These are phyloP conservation scores for Xiphorhynchus erythropygius DNA, from an alignment of 2,797 vertebrate species.

Conservation along the genomic window DNA sequence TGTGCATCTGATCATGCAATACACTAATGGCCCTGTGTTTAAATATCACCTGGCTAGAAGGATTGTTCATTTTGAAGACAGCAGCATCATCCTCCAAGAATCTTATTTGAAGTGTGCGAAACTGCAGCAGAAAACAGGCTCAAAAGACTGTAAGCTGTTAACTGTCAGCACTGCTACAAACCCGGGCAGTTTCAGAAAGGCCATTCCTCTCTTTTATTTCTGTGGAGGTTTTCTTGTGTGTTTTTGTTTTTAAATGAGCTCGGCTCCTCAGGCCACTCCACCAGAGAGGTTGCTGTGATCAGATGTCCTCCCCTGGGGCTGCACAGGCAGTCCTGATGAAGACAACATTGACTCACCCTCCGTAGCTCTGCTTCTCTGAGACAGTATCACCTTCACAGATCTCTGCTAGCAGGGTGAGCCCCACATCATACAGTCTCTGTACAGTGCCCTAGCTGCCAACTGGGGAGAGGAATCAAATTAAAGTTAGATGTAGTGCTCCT, in stretches of 20 bases:
- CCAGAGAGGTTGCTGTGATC: background rate
- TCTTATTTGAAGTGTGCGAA: background rate
- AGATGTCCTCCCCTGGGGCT: background rate
- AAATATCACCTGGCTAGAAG: background rate
- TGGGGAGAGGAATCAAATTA: background rate
- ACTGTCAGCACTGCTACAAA: background rate
- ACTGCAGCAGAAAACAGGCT: background rate
- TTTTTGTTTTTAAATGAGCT: background rate
- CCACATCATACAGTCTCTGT: background rate
- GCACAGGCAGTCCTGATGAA: fast-evolving
- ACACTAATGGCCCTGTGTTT: background rate
- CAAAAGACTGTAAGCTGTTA: background rate
- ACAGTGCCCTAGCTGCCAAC: background rate
- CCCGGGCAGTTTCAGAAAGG: background rate
- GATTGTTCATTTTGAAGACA: background rate
- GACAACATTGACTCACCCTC: background rate
- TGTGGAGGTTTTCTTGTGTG: background rate
- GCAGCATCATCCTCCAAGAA: background rate
- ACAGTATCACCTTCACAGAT: background rate
- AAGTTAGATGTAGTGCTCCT: background rate
- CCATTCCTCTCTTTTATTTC: background rate
- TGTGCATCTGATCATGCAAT: background rate
- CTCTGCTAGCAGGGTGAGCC: background rate
- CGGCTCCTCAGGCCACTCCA: background rate
- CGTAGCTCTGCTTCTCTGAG: background rate